Evolutionary conservation across 1,140 invertebrate genomes (phyloP).

Genomic region (Matsumurasca onukii): DNA sequence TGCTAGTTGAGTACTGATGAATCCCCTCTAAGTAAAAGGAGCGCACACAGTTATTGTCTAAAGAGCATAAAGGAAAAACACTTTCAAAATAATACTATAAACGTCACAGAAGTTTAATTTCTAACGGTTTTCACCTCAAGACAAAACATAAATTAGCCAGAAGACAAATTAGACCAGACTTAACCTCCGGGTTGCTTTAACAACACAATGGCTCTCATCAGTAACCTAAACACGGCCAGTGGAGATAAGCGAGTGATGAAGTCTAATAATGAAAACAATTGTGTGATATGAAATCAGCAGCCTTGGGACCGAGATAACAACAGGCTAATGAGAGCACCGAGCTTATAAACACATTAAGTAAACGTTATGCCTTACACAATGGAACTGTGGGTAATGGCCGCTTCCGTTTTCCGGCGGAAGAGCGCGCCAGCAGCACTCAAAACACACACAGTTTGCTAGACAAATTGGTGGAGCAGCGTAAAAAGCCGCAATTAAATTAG

Average conservation of each 20-base stretch:
- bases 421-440: constrained; percentile 14
- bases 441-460: constrained; percentile 31
- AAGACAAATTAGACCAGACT: too few species aligned
- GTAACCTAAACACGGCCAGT: neutral
- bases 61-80: too few species aligned
- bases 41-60: too few species aligned
- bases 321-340: neutral
- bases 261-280: neutral
- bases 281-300: neutral
- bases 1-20: too few species aligned
- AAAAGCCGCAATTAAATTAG: constrained; percentile 31
- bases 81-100: too few species aligned
- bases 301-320: neutral
- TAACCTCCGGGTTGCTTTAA: too few species aligned
- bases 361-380: constrained; percentile 7
- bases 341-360: constrained; percentile 26
- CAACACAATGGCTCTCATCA: too few species aligned
- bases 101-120: too few species aligned
- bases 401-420: constrained; percentile 35
- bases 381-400: constrained; percentile 24
- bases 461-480: constrained; percentile 28
- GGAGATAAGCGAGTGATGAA: neutral
- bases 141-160: too few species aligned
- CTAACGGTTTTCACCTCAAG: too few species aligned
- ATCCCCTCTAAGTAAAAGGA: too few species aligned